Evolutionary conservation across 2,113 vertebrate genomes (phyloP).

Genomic region (Lasiurus cinereus): DNA sequence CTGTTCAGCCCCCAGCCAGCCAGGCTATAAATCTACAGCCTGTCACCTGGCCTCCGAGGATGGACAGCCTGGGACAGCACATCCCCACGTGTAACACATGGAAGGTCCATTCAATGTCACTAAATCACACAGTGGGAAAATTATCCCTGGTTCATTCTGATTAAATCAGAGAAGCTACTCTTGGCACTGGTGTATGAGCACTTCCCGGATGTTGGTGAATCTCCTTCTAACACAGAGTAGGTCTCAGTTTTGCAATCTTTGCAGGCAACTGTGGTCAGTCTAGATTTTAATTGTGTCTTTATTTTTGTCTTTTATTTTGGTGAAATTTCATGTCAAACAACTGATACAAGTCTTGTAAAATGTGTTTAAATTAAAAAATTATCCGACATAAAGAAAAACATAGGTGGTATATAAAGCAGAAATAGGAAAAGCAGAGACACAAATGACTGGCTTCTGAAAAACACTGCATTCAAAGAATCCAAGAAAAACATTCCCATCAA

Average conservation of each 20-base stretch:
- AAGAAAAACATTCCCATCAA: constrained; percentile 1
- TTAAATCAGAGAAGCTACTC: not conserved
- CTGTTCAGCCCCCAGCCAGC: not conserved
- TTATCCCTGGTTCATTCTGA: not conserved
- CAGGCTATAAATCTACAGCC: not conserved
- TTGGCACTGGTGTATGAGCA: not conserved
- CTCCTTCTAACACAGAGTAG: not conserved
- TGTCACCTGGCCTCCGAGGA: not conserved
- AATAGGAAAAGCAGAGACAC: not conserved
- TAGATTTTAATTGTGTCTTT: not conserved
- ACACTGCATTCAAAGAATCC: not conserved
- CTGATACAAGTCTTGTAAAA: constrained; percentile 6
- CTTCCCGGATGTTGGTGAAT: not conserved
- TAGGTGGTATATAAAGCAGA: not conserved
- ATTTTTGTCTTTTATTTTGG: constrained; percentile 9
- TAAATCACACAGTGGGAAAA: not conserved
- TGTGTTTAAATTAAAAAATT: constrained; percentile 40
- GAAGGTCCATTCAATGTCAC: not conserved
- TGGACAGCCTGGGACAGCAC: not conserved
- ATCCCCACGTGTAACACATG: not conserved
- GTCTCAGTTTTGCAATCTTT: not conserved
- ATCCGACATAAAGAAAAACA: constrained; percentile 53
- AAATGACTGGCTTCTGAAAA: not conserved
- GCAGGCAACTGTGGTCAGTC: not conserved
- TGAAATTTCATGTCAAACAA: constrained; percentile 22